Conservation (phyloP, 2,888 invertebrate genomes). For the Neoaliturus tenellus region DNA sequence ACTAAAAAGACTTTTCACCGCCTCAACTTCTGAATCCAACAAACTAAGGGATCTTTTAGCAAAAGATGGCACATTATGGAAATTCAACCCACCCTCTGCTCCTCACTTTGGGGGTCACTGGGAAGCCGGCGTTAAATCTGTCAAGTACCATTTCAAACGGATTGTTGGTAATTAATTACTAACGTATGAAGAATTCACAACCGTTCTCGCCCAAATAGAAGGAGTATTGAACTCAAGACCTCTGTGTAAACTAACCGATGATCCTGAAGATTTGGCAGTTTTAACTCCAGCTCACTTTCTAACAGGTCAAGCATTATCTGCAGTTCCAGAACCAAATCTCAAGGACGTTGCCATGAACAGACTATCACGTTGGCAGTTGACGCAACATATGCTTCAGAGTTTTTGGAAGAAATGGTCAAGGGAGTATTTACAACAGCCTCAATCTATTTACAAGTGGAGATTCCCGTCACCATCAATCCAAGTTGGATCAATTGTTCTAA, state of each 20-base stretch:
- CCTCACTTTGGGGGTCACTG: slow-evolving; percentile 70
- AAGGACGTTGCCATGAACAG: neutral
- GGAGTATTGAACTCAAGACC: slow-evolving; percentile 36
- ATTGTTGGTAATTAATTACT: slow-evolving; percentile 64
- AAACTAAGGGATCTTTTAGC: neutral
- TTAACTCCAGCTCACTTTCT: slow-evolving; percentile 50
- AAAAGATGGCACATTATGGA: slow-evolving; percentile 66
- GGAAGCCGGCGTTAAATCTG: slow-evolving; percentile 69
- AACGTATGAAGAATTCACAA: slow-evolving; percentile 69
- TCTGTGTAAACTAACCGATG: neutral
- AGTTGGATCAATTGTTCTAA: neutral
- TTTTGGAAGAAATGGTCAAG: neutral
- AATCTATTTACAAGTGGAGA: neutral
- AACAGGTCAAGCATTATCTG: neutral
- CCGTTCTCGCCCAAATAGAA: slow-evolving; percentile 49
- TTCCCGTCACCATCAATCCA: neutral
- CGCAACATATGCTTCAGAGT: neutral
- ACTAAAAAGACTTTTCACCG: slow-evolving; percentile 53
- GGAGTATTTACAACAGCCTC: neutral
- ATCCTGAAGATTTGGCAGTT: slow-evolving; percentile 24
- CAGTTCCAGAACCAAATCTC: neutral
- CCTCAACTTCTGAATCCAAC: neutral
- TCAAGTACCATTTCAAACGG: slow-evolving; percentile 68
- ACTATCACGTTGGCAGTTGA: neutral
- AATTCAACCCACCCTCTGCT: slow-evolving; percentile 69